phyloP scores from a whole-genome alignment of 2,797 vertebrate species.

The Carduelis carduelis region DNA sequence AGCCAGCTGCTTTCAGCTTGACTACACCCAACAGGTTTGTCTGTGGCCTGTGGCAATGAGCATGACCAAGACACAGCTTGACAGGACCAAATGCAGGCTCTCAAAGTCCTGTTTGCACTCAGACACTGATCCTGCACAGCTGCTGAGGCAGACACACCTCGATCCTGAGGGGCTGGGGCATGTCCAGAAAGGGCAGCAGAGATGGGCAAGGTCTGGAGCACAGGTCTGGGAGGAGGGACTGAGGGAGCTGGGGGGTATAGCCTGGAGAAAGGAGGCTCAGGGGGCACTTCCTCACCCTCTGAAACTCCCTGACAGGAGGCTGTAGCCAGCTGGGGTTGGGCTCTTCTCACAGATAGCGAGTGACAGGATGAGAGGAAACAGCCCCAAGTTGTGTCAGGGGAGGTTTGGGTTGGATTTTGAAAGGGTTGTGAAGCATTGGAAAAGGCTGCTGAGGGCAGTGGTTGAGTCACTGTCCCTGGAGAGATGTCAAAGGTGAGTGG shows the following conservation, averaged over 20 bases:
- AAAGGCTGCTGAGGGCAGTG: not conserved
- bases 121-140: not conserved
- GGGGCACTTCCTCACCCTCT: not conserved
- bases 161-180: accelerated
- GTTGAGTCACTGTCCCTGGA: not conserved
- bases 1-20: not conserved
- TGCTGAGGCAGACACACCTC: not conserved
- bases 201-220: not conserved
- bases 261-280: not conserved
- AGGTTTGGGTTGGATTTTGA: not conserved
- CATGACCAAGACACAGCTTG: not conserved
- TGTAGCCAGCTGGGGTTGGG: accelerated
- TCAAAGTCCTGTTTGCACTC: not conserved
- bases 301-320: not conserved
- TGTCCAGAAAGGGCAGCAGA: not conserved
- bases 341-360: not conserved
- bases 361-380: not conserved
- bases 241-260: not conserved
- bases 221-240: not conserved
- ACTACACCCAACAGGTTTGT: accelerated
- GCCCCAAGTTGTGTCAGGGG: not conserved
- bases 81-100: accelerated
- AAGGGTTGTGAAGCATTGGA: not conserved
- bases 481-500: not conserved
- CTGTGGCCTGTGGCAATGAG: not conserved